These are phyloP conservation scores for Antechinus stuartii DNA, from an alignment of 2,113 vertebrate genomes.

Conservation along the genomic window DNA sequence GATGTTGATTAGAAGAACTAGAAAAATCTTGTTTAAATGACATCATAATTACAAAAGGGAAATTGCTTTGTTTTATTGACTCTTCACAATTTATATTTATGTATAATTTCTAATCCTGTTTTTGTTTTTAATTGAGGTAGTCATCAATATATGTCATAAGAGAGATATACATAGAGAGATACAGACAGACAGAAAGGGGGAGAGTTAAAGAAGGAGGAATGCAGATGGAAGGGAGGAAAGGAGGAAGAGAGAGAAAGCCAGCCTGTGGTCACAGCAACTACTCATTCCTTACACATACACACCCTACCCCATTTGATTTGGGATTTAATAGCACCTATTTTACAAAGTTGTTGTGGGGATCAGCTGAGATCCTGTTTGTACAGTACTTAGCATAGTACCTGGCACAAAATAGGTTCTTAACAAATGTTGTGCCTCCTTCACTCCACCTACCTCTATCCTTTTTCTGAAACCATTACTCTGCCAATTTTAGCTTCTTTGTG, in stretches of 20 bases:
- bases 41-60: slow-evolving; percentile 4
- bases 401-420: background rate
- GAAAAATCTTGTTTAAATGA: slow-evolving; percentile 31
- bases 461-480: background rate
- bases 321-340: background rate
- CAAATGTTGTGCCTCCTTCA: background rate
- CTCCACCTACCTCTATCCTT: background rate
- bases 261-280: background rate
- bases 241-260: background rate
- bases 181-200: background rate
- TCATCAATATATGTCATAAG: background rate
- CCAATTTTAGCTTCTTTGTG: background rate
- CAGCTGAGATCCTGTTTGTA: background rate
- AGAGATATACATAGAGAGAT: too few relatives aligned
- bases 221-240: background rate
- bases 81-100: background rate
- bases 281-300: background rate
- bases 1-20: slow-evolving; percentile 4
- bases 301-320: background rate
- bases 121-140: background rate
- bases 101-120: background rate
- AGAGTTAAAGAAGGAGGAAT: background rate
- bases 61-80: background rate
- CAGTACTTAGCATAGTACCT: background rate
- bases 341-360: background rate